Evolutionary conservation across 2,888 invertebrate species (phyloP), one percentile per base, ranked within the genome.

Genomic region (Tolmerus cingulatus): DNA sequence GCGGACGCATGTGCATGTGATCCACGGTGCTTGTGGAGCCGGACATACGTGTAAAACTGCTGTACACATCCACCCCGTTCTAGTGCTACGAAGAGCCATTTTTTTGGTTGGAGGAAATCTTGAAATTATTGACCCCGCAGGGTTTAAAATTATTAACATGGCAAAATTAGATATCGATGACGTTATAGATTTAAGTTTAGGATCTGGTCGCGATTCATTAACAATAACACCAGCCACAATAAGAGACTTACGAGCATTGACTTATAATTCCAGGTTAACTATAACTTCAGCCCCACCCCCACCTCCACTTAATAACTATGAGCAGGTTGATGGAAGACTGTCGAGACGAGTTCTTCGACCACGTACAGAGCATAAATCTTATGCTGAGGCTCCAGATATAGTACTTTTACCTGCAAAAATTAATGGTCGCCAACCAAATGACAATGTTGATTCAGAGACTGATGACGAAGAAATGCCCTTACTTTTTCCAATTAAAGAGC

Each of bases 121-220:
- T 89, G 89, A 89, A 90, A 89, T 89, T 89, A 90, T 90, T 90
- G 89, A 90, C 89, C 90, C 89, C 89, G 87, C 88, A 88, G 88
- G 88, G 23, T 66, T 55, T 23, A 66, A 66, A 66, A 12, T 23
- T 90, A 82, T 57, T 34, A 19, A 57, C 90, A 92, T 93, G 94
- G 94, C 94, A 92, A 95, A 95, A 94, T 97, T 97, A 97, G 97
- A 97, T 93, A 95, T 97, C 92, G 97, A 97, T 93, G 97, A 97
- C 91, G 97, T 97, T 90, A 97, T 97, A 91, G 97, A 97, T 94
- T 94, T 97, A 91, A 97, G 97, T 93, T 95, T 97, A 77, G 91
- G 92, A 85, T 91, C 92, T 86, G 92, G 92, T n/a, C 90, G 93
- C 88, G 93, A 93, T 90, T 91, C 92, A 87, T 89, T 92, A 46